Evolutionary conservation across 2,888 invertebrate genomes (phyloP), one percentile per base, ranked within the genome.

Genomic region (Eumacrocentrus americanus): DNA sequence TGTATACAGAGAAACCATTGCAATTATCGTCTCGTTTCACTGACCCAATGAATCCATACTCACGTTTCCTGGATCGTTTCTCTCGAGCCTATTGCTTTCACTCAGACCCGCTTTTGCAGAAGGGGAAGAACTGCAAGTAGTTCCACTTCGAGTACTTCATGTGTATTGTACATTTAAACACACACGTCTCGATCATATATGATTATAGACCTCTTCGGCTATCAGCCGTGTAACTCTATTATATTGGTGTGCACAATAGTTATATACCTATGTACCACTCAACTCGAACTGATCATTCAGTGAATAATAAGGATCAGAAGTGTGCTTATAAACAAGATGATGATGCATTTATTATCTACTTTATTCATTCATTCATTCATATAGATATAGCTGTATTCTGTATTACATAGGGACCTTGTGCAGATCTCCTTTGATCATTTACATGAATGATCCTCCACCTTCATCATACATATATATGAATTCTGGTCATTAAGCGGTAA

Each of bases 1-100:
- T 25, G 25, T 18, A 23, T 12, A 42, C 2, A 51, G 58, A 60
- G 34, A 29, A 29, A 51, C 20, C 23, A 37, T 16, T 25, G 29
- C 52, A 54, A 61, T 61, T 50, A 46, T 46, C 54, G 42, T 44
- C 35, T 52, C 54, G 48, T 56, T 59, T 52, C 55, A 55, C 51
- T 56, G 51, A 61, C 53, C 48, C 59, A 53, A 50, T 56, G 57
- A 57, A 64, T 60, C 56, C 25, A n/a, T 38, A 20, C 55, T 46
- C 47, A 37, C 37, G 57, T 61, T 61, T 63, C 55, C 62, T 51
- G 54, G 51, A 59, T 64, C 61, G 64, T 64, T 62, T 62, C 58
- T 44, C 61, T 48, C 16, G 52, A 20, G 40, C 48, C 38, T 12
- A 29, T 44, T 57, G 55, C 65, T 67, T 67, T 67, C 64, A 66